Conservation (phyloP, 1,140 invertebrate genomes). For the Pogonognathellus flavescens region DNA sequence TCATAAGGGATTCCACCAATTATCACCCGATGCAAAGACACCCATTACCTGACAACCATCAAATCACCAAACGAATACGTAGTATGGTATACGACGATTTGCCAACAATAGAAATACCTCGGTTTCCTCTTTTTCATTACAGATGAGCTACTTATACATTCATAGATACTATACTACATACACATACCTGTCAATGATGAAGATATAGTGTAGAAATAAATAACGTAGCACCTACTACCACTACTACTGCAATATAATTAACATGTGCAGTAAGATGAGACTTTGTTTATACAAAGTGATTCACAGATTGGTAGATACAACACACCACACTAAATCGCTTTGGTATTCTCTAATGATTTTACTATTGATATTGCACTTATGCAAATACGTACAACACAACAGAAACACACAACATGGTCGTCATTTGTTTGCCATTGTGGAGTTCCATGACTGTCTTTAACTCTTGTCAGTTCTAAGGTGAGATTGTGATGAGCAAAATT, state of each 20-base stretch:
- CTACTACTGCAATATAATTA: too few species aligned
- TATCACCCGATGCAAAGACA: conserved; percentile 36
- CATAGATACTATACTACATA: too few species aligned
- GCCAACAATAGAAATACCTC: conserved; percentile 5
- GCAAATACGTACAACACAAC: neutral
- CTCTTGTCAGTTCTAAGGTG: conserved; percentile 11
- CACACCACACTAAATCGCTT: too few species aligned
- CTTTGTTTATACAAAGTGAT: conserved; percentile 16
- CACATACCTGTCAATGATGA: neutral
- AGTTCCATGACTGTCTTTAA: neutral
- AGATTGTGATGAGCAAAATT: neutral
- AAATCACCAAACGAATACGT: conserved; percentile 43
- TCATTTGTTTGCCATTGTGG: too few species aligned
- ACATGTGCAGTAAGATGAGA: neutral
- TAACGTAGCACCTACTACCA: too few species aligned
- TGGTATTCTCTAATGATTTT: neutral
- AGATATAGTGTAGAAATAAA: neutral
- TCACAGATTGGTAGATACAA: too few species aligned
- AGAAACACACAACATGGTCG: neutral
- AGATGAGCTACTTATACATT: too few species aligned
- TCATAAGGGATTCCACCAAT: conserved; percentile 46
- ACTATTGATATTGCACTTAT: neutral
- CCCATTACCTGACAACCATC: conserved; percentile 42
- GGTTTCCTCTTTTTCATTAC: conserved; percentile 18
- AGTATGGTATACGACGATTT: conserved; percentile 5